These are phyloP conservation scores for Anser cygnoides DNA, from an alignment of 2,113 vertebrate species.

Conservation along the genomic window DNA sequence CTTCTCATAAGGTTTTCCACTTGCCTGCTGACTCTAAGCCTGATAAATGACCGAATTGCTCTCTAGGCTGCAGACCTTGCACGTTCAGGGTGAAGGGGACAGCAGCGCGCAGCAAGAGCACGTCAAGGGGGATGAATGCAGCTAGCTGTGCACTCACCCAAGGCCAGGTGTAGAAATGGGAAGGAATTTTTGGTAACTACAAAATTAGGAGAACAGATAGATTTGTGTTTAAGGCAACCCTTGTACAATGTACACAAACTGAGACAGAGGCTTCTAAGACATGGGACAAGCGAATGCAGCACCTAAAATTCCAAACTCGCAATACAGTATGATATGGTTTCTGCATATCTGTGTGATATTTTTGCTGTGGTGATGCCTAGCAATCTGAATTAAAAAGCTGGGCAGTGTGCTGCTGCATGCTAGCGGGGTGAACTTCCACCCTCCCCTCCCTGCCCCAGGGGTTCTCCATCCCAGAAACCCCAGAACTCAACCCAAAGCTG, in stretches of 20 bases:
- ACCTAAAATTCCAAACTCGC: not conserved
- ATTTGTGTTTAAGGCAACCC: not conserved
- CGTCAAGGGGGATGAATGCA: not conserved
- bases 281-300: not conserved
- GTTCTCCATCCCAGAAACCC: not conserved
- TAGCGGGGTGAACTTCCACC: not conserved
- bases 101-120: not conserved
- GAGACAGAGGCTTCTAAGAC: not conserved
- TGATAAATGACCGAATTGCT: not conserved
- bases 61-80: not conserved
- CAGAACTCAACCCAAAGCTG: not conserved
- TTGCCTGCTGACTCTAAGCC: not conserved
- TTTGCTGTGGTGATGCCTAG: not conserved
- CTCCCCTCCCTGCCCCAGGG: not conserved
- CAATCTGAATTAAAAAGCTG: not conserved
- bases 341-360: accelerated
- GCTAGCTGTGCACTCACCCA: not conserved
- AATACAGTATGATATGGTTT: not conserved
- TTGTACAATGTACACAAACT: accelerated
- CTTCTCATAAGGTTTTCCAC: not conserved
- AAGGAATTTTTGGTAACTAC: not conserved
- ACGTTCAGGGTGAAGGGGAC: not conserved
- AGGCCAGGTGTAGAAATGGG: not conserved
- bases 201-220: not conserved
- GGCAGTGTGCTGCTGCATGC: not conserved